A percentile compares a stretch with the other conserved stretches of the same genome.
These are phyloP conservation scores for Papilio polytes DNA, from an alignment of 1,140 invertebrate species.

Conservation along the genomic window DNA sequence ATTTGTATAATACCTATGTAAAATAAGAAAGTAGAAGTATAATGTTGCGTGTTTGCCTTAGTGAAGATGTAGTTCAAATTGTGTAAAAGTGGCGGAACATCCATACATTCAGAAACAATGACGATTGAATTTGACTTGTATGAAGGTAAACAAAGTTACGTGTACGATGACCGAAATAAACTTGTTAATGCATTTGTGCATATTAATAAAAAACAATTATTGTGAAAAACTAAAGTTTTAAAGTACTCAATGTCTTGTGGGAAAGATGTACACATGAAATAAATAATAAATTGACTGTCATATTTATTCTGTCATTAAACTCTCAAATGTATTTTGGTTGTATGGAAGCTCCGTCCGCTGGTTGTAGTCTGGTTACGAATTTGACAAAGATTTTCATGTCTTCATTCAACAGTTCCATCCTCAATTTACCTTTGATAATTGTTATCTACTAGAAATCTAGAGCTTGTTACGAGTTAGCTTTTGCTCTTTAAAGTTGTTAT, in stretches of 20 bases:
- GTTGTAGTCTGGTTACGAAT: slow-evolving; percentile 39
- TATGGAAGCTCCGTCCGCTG: neutral
- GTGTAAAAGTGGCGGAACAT: neutral
- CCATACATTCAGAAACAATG: neutral
- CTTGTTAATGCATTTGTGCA: neutral
- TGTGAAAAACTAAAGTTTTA: neutral
- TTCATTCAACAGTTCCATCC: slow-evolving; percentile 19
- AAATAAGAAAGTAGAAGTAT: slow-evolving; percentile 58
- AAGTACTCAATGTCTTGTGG: neutral
- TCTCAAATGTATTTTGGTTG: neutral
- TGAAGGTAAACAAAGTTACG: neutral
- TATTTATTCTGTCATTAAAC: neutral
- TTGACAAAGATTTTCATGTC: slow-evolving; percentile 44
- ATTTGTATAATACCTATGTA: slow-evolving; percentile 58
- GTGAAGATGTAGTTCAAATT: slow-evolving; percentile 37
- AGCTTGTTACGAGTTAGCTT: neutral
- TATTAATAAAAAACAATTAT: neutral
- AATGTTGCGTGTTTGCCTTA: slow-evolving; percentile 53
- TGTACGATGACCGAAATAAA: neutral
- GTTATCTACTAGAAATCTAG: neutral
- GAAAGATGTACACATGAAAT: neutral
- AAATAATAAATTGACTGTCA: neutral
- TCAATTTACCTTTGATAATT: neutral
- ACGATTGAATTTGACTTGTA: neutral
- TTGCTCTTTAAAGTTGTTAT: slow-evolving; percentile 29